Evolutionary conservation across 2,888 invertebrate species (phyloP).

Genomic region (Atethmia centrago): DNA sequence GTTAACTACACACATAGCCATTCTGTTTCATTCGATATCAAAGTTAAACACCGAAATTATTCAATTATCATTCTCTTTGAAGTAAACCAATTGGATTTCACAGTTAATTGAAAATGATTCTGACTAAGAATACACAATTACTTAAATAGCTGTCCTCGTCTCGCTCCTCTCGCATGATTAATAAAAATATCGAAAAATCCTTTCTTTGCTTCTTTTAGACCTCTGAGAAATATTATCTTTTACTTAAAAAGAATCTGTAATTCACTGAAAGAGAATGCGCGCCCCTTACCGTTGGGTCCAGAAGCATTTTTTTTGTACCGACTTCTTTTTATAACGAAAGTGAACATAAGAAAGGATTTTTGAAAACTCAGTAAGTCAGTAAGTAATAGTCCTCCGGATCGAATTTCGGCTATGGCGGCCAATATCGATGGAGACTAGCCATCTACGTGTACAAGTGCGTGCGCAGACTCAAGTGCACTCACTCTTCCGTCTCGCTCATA

Average conservation of each 20-base stretch:
- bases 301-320: not conserved
- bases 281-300: not conserved
- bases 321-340: no score
- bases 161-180: not conserved
- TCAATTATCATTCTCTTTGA: slow-evolving; percentile 33
- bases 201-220: not conserved
- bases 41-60: slow-evolving; percentile 38
- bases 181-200: not conserved
- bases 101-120: slow-evolving; percentile 4
- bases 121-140: slow-evolving; percentile 14
- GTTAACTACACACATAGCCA: not conserved
- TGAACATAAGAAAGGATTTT: not conserved
- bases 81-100: slow-evolving; percentile 35
- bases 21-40: slow-evolving; percentile 23
- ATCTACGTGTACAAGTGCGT: no score
- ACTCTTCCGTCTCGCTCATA: no score
- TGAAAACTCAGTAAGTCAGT: no score
- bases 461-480: no score
- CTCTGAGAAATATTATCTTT: not conserved
- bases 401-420: no score
- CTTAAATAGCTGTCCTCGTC: not conserved
- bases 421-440: no score
- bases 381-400: no score
- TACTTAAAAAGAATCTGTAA: not conserved
- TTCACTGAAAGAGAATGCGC: not conserved